These are phyloP conservation scores for Argopecten irradians DNA, from an alignment of 1,140 invertebrate species.

Conservation along the genomic window DNA sequence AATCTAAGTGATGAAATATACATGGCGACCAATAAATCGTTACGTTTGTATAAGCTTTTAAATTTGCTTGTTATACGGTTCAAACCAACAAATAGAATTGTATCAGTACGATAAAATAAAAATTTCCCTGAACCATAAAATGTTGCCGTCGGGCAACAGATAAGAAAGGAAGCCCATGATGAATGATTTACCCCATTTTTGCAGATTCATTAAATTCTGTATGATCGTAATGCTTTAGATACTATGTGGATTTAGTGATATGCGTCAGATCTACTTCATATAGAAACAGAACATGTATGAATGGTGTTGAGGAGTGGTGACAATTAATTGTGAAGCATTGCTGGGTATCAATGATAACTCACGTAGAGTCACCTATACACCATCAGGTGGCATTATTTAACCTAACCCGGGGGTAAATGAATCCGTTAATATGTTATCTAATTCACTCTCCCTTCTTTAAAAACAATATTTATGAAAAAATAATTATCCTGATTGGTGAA, in stretches of 20 bases:
- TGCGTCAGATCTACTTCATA: neutral
- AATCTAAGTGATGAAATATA: constrained; percentile 4
- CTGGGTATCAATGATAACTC: neutral
- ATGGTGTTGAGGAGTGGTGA: no score
- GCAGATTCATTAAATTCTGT: constrained; percentile 1
- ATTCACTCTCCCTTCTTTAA: no score
- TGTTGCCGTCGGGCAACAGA: neutral
- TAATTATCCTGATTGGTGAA: no score
- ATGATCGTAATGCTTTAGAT: neutral
- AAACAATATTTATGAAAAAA: no score
- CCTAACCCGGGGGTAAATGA: neutral
- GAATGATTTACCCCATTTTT: constrained; percentile 10
- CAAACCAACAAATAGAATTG: neutral
- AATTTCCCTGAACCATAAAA: neutral
- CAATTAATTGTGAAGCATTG: neutral
- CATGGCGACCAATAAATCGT: neutral
- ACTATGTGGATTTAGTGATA: neutral
- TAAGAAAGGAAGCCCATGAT: neutral
- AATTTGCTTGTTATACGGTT: neutral
- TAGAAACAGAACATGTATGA: neutral
- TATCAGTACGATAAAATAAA: neutral
- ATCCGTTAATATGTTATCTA: no score
- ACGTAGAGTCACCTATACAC: neutral
- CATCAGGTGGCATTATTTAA: neutral
- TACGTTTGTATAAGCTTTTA: constrained; percentile 4